These are phyloP conservation scores for Rhadina sibilatrix DNA, from an alignment of 2,113 vertebrate species.

Conservation along the genomic window DNA sequence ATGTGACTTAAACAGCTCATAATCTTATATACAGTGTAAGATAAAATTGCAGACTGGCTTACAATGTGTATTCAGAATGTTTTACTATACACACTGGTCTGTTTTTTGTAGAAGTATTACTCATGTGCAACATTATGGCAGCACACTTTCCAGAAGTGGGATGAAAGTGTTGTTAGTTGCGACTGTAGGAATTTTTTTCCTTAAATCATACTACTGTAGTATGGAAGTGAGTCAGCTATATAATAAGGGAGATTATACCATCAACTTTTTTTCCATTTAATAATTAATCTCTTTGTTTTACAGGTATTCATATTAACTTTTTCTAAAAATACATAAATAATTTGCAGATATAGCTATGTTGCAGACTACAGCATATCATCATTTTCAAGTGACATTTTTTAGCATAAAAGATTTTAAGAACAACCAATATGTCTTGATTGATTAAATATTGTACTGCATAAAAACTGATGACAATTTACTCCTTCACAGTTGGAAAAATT, in stretches of 20 bases:
- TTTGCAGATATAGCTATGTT: not conserved
- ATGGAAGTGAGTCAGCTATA: not conserved
- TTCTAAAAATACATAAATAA: not conserved
- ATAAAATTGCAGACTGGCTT: not conserved
- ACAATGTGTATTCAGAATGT: not conserved
- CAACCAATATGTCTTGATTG: not conserved
- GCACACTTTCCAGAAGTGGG: not conserved
- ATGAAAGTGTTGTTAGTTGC: not conserved
- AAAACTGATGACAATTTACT: not conserved
- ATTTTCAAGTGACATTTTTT: not conserved
- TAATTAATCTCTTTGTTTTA: not conserved
- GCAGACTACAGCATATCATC: not conserved
- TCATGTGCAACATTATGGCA: not conserved
- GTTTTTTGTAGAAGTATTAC: not conserved
- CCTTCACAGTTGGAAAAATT: not conserved
- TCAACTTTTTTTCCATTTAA: not conserved
- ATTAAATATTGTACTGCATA: not conserved
- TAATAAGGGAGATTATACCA: not conserved
- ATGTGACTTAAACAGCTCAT: not conserved
- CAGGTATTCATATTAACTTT: not conserved
- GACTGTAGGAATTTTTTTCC: not conserved
- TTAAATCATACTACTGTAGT: not conserved
- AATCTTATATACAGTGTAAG: not conserved
- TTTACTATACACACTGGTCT: not conserved
- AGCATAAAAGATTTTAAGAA: not conserved